Evolutionary conservation across 1,140 invertebrate species (phyloP).

Genomic region (Lepidurus couesii): DNA sequence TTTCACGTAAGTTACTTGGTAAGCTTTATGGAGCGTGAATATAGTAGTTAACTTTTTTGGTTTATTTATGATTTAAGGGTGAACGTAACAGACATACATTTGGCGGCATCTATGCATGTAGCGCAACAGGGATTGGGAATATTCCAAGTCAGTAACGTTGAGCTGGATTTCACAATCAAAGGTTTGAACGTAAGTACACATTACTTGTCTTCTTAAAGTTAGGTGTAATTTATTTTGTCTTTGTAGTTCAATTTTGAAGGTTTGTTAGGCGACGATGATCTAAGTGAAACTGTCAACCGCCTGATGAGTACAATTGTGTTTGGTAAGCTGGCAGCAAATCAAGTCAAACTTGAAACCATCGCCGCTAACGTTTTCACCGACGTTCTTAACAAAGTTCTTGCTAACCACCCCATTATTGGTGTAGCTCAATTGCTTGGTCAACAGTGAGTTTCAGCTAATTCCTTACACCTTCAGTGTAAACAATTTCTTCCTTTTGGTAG

Average conservation of each 20-base stretch:
- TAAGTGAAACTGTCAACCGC: constrained; percentile 23
- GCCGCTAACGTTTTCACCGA: not conserved
- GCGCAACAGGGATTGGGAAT: not conserved
- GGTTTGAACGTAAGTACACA: constrained; percentile 23
- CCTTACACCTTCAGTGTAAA: not conserved
- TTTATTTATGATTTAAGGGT: not conserved
- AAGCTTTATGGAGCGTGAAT: not conserved
- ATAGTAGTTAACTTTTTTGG: not conserved
- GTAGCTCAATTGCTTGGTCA: not conserved
- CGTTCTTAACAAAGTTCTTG: constrained; percentile 24
- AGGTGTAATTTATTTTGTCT: not conserved
- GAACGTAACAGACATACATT: constrained; percentile 24
- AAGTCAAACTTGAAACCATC: not conserved
- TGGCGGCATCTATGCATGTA: constrained; percentile 27
- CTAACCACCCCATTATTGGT: constrained; percentile 5
- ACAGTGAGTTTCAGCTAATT: constrained; percentile 14
- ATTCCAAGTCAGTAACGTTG: constrained; percentile 21
- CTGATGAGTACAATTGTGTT: constrained; percentile 25
- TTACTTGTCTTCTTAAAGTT: not conserved
- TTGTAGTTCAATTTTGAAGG: constrained; percentile 31
- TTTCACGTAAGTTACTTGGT: constrained; percentile 28
- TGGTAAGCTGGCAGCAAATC: not conserved
- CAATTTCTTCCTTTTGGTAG: not conserved
- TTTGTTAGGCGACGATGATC: not conserved
- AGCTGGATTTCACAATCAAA: constrained; percentile 12